Percentiles rank a stretch among this genome's conserved stretches.
Evolutionary conservation across 2,797 vertebrate species (phyloP).

Genomic region (Alcedo atthis): DNA sequence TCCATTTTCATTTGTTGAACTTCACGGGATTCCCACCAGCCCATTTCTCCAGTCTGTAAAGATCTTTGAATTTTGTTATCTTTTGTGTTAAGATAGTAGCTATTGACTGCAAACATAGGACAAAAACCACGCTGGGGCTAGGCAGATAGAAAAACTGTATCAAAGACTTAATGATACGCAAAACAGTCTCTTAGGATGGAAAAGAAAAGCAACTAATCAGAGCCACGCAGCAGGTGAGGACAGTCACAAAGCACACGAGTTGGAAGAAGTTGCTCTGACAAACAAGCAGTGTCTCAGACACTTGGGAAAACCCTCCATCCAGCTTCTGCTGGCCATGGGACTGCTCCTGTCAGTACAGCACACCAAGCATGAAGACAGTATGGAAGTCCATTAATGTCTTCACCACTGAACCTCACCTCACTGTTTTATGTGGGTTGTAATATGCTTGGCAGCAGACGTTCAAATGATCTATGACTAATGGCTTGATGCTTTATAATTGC

Average conservation of each 20-base stretch:
- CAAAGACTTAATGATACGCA: not conserved
- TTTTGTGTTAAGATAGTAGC: not conserved
- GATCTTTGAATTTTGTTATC: not conserved
- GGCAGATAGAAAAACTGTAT: not conserved
- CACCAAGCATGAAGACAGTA: not conserved
- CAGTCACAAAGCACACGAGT: not conserved
- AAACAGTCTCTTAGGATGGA: not conserved
- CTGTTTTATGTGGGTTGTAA: not conserved
- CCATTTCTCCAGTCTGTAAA: not conserved
- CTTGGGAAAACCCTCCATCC: not conserved
- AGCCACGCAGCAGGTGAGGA: not conserved
- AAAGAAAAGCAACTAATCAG: not conserved
- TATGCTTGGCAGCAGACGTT: not conserved
- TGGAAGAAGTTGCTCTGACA: not conserved
- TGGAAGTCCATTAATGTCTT: not conserved
- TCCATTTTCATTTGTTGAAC: not conserved
- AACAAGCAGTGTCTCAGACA: not conserved
- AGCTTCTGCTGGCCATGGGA: not conserved
- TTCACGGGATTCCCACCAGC: not conserved
- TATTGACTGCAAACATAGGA: not conserved
- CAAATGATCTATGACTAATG: not conserved
- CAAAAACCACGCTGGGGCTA: not conserved
- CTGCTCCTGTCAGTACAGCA: not conserved
- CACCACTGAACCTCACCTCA: not conserved
- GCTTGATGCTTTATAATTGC: conserved; percentile 9